These are phyloP conservation scores for Archaeoteleia sp. DNA, from an alignment of 2,888 invertebrate genomes.

Conservation along the genomic window DNA sequence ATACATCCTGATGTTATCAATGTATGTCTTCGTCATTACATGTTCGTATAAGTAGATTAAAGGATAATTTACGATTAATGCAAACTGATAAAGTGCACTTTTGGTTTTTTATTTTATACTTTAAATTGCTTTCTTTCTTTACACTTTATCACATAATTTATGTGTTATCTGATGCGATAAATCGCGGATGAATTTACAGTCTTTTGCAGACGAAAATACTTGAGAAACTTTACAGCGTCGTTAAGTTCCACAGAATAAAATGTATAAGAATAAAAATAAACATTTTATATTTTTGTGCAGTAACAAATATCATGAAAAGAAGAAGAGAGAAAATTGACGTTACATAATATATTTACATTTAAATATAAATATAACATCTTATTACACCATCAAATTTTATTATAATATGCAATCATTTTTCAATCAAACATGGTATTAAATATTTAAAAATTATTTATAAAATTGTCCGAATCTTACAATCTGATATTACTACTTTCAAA, in stretches of 20 bases:
- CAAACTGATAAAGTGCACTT: conserved; percentile 29
- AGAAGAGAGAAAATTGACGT: conserved; percentile 23
- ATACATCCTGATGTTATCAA: conserved; percentile 26
- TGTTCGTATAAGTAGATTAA: conserved; percentile 17
- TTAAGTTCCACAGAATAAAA: conserved; percentile 29
- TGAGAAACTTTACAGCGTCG: conserved; percentile 36
- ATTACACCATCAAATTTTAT: too few relatives aligned
- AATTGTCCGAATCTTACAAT: too few relatives aligned
- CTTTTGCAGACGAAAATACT: conserved; percentile 34
- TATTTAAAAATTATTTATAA: too few relatives aligned
- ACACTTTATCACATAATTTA: conserved; percentile 42
- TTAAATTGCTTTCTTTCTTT: conserved; percentile 38
- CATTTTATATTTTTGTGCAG: conserved; percentile 22
- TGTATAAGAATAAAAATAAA: conserved; percentile 12
- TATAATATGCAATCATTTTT: too few relatives aligned
- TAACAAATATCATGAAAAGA: conserved; percentile 34
- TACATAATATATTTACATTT: conserved; percentile 14
- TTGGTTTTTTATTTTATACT: conserved; percentile 7
- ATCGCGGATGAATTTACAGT: conserved; percentile 29
- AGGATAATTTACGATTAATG: conserved; percentile 42
- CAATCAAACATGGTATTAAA: too few relatives aligned
- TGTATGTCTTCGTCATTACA: conserved; percentile 21
- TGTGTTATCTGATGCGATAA: conserved; percentile 39
- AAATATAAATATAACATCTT: too few relatives aligned
- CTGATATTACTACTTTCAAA: too few relatives aligned